Evolutionary conservation across 2,888 invertebrate genomes (phyloP).

Genomic region (Lithophane semibrunnea): DNA sequence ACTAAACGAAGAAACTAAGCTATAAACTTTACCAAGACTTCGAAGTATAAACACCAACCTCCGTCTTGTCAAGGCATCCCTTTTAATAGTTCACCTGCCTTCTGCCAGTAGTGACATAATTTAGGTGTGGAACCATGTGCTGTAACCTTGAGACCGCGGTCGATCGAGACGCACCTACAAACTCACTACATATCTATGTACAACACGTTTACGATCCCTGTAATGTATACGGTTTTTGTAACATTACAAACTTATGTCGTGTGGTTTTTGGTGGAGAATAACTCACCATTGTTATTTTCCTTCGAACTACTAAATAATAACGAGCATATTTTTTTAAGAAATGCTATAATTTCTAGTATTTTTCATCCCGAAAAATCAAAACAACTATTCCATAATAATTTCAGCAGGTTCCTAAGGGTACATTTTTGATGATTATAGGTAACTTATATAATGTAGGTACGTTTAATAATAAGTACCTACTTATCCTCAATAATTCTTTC

Average conservation of each 20-base stretch:
- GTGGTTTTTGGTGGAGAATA: too few species aligned
- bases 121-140: constrained; percentile 52
- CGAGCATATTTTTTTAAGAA: background rate
- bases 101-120: constrained; percentile 41
- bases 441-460: background rate
- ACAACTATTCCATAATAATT: background rate
- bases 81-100: constrained; percentile 40
- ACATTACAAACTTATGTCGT: background rate
- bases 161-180: constrained; percentile 65
- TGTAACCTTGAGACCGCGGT: constrained; percentile 60
- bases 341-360: rapidly evolving
- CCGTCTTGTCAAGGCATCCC: constrained; percentile 14
- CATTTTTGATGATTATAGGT: too few species aligned
- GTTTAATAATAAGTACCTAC: background rate
- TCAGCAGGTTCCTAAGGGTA: background rate
- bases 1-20: background rate
- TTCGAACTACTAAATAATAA: too few species aligned
- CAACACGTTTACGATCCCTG: constrained; percentile 24
- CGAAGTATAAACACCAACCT: background rate
- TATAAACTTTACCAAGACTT: background rate
- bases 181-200: constrained; percentile 19
- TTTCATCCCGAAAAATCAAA: background rate
- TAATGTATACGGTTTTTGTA: constrained; percentile 5
- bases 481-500: background rate
- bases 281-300: background rate